phyloP scores from a whole-genome alignment of 2,797 vertebrate genomes.

The Podarcis lilfordi region DNA sequence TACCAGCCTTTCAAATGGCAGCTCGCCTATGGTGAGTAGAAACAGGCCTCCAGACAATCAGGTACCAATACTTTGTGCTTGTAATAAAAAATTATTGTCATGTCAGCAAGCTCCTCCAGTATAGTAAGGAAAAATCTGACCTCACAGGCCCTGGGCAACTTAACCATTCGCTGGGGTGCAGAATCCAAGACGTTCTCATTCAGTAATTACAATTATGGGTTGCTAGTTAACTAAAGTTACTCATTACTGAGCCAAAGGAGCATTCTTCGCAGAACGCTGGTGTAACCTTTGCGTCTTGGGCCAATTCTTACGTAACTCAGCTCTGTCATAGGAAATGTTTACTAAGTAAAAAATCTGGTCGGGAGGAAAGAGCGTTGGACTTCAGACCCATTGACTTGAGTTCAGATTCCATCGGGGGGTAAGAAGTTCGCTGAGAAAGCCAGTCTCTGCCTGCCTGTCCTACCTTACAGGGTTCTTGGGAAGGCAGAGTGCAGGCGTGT shows the following conservation, averaged over 20 bases:
- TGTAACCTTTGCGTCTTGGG: conserved; percentile 4
- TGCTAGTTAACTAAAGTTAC: conserved; percentile 66
- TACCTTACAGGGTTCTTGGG: too few species aligned
- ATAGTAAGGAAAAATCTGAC: background rate
- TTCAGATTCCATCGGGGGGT: too few species aligned
- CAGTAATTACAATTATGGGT: conserved; percentile 50
- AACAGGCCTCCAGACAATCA: background rate
- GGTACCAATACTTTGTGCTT: background rate
- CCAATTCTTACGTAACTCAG: background rate
- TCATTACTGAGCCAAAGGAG: conserved; percentile 49
- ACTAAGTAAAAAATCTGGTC: background rate
- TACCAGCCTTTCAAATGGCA: background rate
- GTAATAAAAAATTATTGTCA: too few species aligned
- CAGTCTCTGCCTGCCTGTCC: background rate
- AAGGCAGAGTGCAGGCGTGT: background rate
- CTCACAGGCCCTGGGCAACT: conserved; percentile 30
- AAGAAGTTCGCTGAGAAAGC: background rate
- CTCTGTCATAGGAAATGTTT: background rate
- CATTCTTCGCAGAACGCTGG: background rate
- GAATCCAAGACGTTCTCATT: conserved; percentile 39
- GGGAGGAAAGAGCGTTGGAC: background rate
- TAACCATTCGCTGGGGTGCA: conserved; percentile 39
- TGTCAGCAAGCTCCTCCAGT: background rate
- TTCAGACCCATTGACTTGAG: background rate
- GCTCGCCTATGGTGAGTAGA: background rate